Conservation (phyloP, 2,888 invertebrate species). For the Xiphydria camelus region DNA sequence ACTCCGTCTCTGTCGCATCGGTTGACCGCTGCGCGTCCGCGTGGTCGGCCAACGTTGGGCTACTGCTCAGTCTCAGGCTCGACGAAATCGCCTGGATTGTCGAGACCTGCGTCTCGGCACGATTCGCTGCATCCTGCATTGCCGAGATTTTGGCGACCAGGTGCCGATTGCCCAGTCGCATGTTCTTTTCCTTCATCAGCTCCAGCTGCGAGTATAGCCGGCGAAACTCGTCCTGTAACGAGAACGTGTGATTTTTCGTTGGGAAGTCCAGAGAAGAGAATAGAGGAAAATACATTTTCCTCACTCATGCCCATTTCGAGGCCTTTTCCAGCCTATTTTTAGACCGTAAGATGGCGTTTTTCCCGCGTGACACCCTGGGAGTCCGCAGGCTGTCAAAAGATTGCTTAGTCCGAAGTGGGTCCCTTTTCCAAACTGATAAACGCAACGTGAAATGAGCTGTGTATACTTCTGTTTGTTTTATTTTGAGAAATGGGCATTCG, state of each 20-base stretch:
- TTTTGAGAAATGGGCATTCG: too few species aligned
- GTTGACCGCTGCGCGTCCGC: conserved; percentile 22
- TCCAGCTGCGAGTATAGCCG: conserved; percentile 80
- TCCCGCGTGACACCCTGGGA: too few species aligned
- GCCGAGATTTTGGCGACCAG: conserved; percentile 76
- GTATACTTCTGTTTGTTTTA: too few species aligned
- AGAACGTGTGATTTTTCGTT: neutral
- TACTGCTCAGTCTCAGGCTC: conserved; percentile 51
- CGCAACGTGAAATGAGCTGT: too few species aligned
- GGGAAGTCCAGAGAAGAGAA: neutral
- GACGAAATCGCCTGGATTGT: conserved; percentile 52
- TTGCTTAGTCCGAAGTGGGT: too few species aligned
- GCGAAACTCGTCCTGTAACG: conserved; percentile 76
- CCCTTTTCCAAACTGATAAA: too few species aligned
- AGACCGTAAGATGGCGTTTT: too few species aligned
- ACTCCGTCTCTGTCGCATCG: too few species aligned
- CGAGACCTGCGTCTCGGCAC: conserved; percentile 63
- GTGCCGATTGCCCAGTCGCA: conserved; percentile 74
- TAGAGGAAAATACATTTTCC: too few species aligned
- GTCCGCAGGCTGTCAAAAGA: too few species aligned
- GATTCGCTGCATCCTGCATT: conserved; percentile 78
- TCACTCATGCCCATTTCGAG: too few species aligned
- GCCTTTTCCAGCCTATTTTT: too few species aligned
- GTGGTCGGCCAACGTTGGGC: conserved; percentile 40
- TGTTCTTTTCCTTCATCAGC: conserved; percentile 75